Conservation (phyloP, 2,888 invertebrate genomes). For the Lysandra bellargus region DNA sequence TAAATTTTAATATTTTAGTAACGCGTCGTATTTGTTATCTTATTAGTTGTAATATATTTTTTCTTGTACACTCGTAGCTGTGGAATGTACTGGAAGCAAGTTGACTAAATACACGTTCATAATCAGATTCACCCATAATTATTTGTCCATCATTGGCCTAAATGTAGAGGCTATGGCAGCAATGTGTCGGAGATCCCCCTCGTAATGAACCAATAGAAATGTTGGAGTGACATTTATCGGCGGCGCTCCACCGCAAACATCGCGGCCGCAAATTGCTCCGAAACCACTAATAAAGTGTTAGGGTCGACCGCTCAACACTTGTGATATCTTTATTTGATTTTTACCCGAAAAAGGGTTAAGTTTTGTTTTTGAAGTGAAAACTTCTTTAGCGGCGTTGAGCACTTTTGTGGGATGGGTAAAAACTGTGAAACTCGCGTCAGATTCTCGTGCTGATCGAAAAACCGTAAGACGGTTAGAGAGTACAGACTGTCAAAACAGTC, state of each 20-base stretch:
- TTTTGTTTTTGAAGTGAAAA: not conserved
- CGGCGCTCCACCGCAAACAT: conserved; percentile 47
- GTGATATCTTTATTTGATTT: not conserved
- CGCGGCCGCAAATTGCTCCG: conserved; percentile 64
- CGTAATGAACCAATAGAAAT: conserved; percentile 23
- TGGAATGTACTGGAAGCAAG: too few species aligned
- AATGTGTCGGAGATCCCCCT: not conserved
- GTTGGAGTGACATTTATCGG: conserved; percentile 3
- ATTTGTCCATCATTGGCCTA: not conserved
- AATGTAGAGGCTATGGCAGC: not conserved
- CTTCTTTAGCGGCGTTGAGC: too few species aligned
- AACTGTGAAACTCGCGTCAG: too few species aligned
- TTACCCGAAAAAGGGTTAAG: not conserved
- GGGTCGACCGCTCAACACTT: not conserved
- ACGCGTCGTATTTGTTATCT: too few species aligned
- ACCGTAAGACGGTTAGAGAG: too few species aligned
- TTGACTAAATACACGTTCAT: too few species aligned
- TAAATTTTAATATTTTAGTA: too few species aligned
- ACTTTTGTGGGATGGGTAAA: too few species aligned
- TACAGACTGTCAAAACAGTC: too few species aligned
- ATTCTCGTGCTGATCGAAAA: too few species aligned
- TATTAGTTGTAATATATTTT: too few species aligned
- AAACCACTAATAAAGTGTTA: conserved; percentile 41
- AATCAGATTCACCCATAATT: not conserved
- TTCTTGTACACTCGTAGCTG: too few species aligned